Evolutionary conservation across 2,888 invertebrate genomes (phyloP).

Genomic region (Napeogenes sylphis): DNA sequence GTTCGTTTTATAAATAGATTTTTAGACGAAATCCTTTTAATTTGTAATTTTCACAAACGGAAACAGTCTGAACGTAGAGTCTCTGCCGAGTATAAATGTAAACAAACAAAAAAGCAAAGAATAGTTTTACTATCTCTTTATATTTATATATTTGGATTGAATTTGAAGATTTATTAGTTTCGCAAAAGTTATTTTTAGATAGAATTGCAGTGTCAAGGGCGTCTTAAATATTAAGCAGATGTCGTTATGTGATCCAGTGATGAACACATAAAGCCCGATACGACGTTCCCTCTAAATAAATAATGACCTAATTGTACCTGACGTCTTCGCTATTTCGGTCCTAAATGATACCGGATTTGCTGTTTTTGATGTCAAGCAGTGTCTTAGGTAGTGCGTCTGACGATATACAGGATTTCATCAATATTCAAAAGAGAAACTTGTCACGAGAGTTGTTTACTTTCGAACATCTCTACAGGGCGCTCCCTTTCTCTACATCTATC

Average conservation of each 20-base stretch:
- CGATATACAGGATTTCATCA: slow-evolving; percentile 27
- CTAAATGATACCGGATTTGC: slow-evolving; percentile 44
- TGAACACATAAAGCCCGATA: slow-evolving; percentile 51
- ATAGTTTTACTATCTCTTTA: no score
- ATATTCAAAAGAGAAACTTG: slow-evolving; percentile 37
- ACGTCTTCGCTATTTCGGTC: slow-evolving; percentile 62
- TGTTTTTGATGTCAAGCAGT: slow-evolving; percentile 30
- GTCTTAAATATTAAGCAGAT: slow-evolving; percentile 48
- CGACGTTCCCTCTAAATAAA: slow-evolving; percentile 69
- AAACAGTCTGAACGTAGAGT: no score
- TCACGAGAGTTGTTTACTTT: slow-evolving; percentile 51
- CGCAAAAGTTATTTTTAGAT: slow-evolving; percentile 20
- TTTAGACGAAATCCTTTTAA: slow-evolving; percentile 1
- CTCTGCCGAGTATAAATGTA: no score
- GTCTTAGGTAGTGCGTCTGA: slow-evolving; percentile 20
- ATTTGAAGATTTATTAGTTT: not conserved
- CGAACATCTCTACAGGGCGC: slow-evolving; percentile 65
- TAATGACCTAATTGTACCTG: slow-evolving; percentile 74
- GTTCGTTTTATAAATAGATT: slow-evolving; percentile 49
- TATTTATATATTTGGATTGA: not conserved
- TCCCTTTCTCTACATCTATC: slow-evolving; percentile 51
- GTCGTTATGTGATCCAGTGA: slow-evolving; percentile 44
- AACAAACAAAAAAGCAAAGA: no score
- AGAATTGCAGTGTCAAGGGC: slow-evolving; percentile 62
- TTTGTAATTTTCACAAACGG: not conserved